Evolutionary conservation across 2,888 invertebrate species (phyloP).

Genomic region (Loripinus fragilis): DNA sequence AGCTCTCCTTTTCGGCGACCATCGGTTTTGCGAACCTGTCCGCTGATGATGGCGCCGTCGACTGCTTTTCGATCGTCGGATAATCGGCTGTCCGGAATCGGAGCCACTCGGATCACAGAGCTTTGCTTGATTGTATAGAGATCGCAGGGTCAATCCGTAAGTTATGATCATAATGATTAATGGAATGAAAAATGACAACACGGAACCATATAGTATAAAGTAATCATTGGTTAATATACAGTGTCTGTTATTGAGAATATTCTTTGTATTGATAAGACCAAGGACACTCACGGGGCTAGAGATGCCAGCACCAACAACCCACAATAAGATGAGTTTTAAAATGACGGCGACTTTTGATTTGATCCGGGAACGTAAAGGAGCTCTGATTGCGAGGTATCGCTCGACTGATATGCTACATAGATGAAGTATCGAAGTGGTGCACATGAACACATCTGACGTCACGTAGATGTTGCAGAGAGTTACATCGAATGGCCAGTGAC

Average conservation of each 20-base stretch:
- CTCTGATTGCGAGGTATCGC: conserved; percentile 93
- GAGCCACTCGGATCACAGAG: conserved; percentile 64
- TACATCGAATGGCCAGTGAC: conserved; percentile 92
- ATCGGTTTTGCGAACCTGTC: not conserved
- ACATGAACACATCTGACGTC: conserved; percentile 87
- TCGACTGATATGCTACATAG: conserved; percentile 86
- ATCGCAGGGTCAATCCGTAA: conserved; percentile 95
- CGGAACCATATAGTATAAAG: conserved; percentile 93
- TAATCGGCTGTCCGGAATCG: conserved; percentile 69
- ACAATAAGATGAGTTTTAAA: conserved; percentile 94
- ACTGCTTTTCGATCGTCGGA: conserved; percentile 70
- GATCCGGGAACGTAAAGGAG: conserved; percentile 88
- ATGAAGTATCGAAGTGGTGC: conserved; percentile 86
- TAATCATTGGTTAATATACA: conserved; percentile 83
- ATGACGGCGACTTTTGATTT: conserved; percentile 81
- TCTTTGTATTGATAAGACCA: conserved; percentile 86
- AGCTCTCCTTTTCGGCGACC: conserved; percentile 6
- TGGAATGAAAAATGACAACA: conserved; percentile 98
- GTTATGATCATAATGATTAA: conserved; percentile 96
- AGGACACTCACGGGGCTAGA: conserved; percentile 84
- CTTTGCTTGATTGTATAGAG: conserved; percentile 90
- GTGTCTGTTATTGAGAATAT: conserved; percentile 86
- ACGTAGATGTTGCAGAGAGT: conserved; percentile 84
- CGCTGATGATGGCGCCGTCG: conserved; percentile 27
- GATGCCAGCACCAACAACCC: conserved; percentile 90